Percentiles rank a stretch among this genome's conserved stretches.
Conservation (phyloP, 2,888 invertebrate genomes). For the Aproaerema taeniolella region DNA sequence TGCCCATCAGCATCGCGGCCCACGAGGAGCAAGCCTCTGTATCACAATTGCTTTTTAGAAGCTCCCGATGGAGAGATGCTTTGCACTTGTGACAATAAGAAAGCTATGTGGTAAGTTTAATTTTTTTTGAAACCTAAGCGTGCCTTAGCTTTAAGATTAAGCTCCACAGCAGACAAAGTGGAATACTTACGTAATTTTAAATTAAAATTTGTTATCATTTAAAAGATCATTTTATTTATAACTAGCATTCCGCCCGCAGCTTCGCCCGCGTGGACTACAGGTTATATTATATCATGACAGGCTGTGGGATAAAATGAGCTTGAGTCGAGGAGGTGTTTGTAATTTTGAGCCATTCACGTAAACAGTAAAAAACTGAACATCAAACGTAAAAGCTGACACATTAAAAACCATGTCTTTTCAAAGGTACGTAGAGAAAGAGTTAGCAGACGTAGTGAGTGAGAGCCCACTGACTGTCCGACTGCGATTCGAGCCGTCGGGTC, state of each 20-base stretch:
- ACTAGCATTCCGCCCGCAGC: no score
- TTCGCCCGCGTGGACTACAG: no score
- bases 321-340: background rate
- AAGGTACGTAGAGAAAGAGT: conserved; percentile 72
- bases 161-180: background rate
- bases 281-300: no score
- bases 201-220: background rate
- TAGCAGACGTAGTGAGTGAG: conserved; percentile 57
- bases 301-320: no score
- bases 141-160: background rate
- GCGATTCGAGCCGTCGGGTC: conserved; percentile 86
- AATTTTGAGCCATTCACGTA: background rate
- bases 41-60: conserved; percentile 86
- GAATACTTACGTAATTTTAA: background rate
- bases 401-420: conserved; percentile 20
- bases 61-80: conserved; percentile 87
- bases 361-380: background rate
- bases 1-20: no score
- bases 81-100: conserved; percentile 85
- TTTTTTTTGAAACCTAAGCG: background rate
- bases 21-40: conserved; percentile 80
- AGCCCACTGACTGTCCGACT: conserved; percentile 82
- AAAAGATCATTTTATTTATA: background rate
- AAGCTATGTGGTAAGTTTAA: conserved; percentile 82
- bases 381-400: background rate